Evolutionary conservation across 53 echinoderm and acorn worm genomes (phyloP).

Genomic region (Temnopleurus reevesii): DNA sequence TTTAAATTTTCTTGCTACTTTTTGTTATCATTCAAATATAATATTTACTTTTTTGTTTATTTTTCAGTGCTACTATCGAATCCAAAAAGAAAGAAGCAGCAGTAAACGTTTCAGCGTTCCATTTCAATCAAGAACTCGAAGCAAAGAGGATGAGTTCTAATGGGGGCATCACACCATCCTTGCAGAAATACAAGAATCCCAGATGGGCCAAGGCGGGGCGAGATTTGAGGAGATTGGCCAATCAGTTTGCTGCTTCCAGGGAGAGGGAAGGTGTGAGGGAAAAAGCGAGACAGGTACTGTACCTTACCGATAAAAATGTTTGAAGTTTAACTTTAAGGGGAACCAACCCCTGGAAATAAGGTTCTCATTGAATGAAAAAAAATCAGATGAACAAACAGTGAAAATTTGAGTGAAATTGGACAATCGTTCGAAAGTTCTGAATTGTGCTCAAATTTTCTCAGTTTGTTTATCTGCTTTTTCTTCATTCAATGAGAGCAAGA

Average conservation of each 20-base stretch:
- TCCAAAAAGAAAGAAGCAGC: background rate
- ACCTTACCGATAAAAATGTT: too few relatives aligned
- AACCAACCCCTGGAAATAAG: too few relatives aligned
- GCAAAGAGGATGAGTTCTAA: background rate
- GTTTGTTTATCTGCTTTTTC: too few relatives aligned
- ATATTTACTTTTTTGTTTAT: background rate
- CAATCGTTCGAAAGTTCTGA: too few relatives aligned
- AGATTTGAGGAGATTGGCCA: constrained; percentile 57
- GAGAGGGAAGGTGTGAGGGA: constrained; percentile 64
- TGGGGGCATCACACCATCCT: constrained; percentile 1
- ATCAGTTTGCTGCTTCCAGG: constrained; percentile 60
- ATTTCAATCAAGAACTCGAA: background rate
- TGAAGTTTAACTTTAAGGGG: too few relatives aligned
- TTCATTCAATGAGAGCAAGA: too few relatives aligned
- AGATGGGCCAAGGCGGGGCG: constrained; percentile 70
- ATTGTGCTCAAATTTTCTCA: too few relatives aligned
- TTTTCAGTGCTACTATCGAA: constrained; percentile 39
- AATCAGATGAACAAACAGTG: too few relatives aligned
- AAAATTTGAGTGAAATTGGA: too few relatives aligned
- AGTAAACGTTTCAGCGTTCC: background rate
- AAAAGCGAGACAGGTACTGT: constrained; percentile 63
- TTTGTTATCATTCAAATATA: background rate
- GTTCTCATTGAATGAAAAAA: too few relatives aligned
- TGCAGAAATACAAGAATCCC: constrained; percentile 55
- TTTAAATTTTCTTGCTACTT: too few relatives aligned